These are phyloP conservation scores for Drosophila multiciliata DNA, from an alignment of 2,888 invertebrate species.

Conservation along the genomic window DNA sequence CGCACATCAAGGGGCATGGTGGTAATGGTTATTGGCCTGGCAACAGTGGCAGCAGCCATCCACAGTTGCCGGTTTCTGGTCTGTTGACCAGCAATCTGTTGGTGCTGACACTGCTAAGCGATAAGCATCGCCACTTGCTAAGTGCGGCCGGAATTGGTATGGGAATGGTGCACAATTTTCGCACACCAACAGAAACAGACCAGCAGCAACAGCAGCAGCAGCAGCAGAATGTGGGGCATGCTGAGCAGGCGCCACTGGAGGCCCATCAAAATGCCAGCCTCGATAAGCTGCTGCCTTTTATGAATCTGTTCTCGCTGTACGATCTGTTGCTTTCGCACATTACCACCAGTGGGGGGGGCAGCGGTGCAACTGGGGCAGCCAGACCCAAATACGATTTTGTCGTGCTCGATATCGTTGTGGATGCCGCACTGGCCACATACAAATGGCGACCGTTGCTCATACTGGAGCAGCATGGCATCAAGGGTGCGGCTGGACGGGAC, in stretches of 20 bases:
- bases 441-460: constrained; percentile 85
- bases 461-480: constrained; percentile 82
- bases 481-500: constrained; percentile 67
- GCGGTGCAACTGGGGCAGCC: constrained; percentile 23
- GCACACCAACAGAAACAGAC: constrained; percentile 45
- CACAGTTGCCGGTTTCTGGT: constrained; percentile 46
- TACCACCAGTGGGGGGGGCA: constrained; percentile 4
- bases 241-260: not conserved
- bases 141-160: constrained; percentile 82
- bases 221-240: not conserved
- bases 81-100: constrained; percentile 82
- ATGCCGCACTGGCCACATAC: constrained; percentile 40
- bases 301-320: constrained; percentile 84
- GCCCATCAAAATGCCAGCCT: constrained; percentile 53
- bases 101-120: constrained; percentile 84
- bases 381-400: constrained; percentile 84
- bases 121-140: constrained; percentile 84
- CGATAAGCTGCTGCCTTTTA: constrained; percentile 75
- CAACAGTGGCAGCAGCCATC: constrained; percentile 5
- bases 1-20: constrained; percentile 54
- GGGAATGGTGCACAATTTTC: constrained; percentile 81
- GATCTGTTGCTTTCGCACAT: constrained; percentile 82
- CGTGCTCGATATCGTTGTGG: constrained; percentile 83
- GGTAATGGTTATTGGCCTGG: constrained; percentile 4
- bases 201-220: not conserved